A percentile compares a stretch with the other conserved stretches of the same genome.
These are phyloP conservation scores for Brachionus rotundiformis DNA, from an alignment of 1,140 invertebrate species.

Conservation along the genomic window DNA sequence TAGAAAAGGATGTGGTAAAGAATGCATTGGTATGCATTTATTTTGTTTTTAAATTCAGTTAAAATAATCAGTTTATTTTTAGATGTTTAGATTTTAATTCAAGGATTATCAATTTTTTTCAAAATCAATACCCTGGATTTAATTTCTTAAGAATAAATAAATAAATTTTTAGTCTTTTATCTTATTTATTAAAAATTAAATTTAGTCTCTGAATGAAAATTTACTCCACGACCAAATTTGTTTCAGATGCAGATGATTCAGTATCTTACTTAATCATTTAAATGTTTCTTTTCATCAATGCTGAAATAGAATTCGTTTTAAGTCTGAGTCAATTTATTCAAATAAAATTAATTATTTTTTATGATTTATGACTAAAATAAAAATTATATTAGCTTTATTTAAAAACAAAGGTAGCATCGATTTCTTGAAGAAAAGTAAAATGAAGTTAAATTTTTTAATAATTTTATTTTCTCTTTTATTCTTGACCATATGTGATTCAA, in stretches of 20 bases:
- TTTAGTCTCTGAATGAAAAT: too few relatives aligned
- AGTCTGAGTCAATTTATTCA: background rate
- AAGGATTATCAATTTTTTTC: too few relatives aligned
- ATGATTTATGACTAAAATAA: background rate
- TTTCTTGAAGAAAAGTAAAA: background rate
- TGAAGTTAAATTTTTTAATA: background rate
- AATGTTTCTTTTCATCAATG: too few relatives aligned
- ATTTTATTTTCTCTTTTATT: background rate
- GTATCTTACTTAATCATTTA: too few relatives aligned
- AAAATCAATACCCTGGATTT: too few relatives aligned
- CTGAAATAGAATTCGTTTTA: too few relatives aligned
- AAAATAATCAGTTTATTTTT: background rate
- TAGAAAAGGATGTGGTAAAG: slow-evolving; percentile 7
- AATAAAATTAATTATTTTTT: background rate
- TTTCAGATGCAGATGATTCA: too few relatives aligned
- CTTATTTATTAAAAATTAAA: too few relatives aligned
- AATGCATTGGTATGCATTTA: slow-evolving; percentile 1
- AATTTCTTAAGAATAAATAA: too few relatives aligned
- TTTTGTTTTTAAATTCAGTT: background rate
- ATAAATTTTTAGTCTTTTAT: too few relatives aligned
- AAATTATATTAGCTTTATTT: background rate
- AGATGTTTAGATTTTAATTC: background rate
- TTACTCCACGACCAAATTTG: too few relatives aligned
- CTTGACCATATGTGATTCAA: background rate
- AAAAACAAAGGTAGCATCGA: background rate